Conservation (phyloP, 2,113 vertebrate species). For the cat (Felis catus) region F.catus_Fca126_mat1.0 CM031419.1:1462001-1462500, state of each 20-base stretch:
- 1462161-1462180: background rate
- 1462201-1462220: rapidly evolving
- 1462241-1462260: background rate
- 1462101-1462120: too few relatives aligned
- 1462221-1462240: rapidly evolving
- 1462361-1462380: background rate
- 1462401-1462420: background rate
- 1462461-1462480: background rate
- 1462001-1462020: background rate
- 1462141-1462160: too few relatives aligned
- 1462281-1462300: rapidly evolving
- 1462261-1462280: rapidly evolving
- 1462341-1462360: background rate
- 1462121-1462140: background rate
- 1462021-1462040: background rate
- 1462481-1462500: background rate
- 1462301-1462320: background rate
- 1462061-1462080: background rate
- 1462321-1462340: rapidly evolving
- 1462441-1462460: too few relatives aligned
- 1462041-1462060: background rate
- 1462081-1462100: background rate
- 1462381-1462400: rapidly evolving
- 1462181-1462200: rapidly evolving
- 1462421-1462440: background rate